phyloP scores from a whole-genome alignment of 2,797 vertebrate species.

The Falco rusticolus region DNA sequence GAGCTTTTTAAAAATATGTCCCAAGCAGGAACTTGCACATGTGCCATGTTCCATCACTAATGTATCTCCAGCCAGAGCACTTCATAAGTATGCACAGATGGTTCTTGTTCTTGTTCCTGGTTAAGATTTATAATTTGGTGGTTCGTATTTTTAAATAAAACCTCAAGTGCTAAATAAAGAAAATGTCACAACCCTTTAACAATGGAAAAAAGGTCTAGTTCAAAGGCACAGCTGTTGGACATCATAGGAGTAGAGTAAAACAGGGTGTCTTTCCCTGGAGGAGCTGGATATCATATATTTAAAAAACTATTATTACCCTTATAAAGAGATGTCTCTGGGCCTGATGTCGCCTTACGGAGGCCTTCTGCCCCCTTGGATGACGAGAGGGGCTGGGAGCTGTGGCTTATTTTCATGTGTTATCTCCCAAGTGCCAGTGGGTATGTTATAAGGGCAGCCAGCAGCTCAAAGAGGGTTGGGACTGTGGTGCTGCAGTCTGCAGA shows the following conservation, averaged over 20 bases:
- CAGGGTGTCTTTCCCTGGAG: not conserved
- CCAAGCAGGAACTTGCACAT: not conserved
- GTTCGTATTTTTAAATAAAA: constrained; percentile 46
- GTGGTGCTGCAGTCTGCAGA: not conserved
- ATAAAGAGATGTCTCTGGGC: not conserved
- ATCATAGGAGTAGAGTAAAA: not conserved
- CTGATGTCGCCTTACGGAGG: not conserved
- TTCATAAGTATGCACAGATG: constrained; percentile 29
- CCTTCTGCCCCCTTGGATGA: not conserved
- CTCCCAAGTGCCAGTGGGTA: not conserved
- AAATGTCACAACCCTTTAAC: constrained; percentile 25
- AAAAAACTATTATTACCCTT: not conserved
- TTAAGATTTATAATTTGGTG: constrained; percentile 39
- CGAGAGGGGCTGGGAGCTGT: accelerated
- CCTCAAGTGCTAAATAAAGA: constrained; percentile 36
- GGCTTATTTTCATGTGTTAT: not conserved
- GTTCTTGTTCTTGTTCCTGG: constrained; percentile 30
- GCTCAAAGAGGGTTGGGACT: not conserved
- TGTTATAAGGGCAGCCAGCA: not conserved
- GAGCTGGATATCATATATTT: not conserved
- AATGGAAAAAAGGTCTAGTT: not conserved
- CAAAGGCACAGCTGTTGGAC: constrained; percentile 28
- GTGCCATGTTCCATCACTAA: not conserved
- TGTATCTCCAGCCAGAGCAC: not conserved
- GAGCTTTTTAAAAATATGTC: not conserved